Evolutionary conservation across 2,797 vertebrate genomes (phyloP), one percentile per base, ranked within the genome.

Genomic region (Chaunax sp.): DNA sequence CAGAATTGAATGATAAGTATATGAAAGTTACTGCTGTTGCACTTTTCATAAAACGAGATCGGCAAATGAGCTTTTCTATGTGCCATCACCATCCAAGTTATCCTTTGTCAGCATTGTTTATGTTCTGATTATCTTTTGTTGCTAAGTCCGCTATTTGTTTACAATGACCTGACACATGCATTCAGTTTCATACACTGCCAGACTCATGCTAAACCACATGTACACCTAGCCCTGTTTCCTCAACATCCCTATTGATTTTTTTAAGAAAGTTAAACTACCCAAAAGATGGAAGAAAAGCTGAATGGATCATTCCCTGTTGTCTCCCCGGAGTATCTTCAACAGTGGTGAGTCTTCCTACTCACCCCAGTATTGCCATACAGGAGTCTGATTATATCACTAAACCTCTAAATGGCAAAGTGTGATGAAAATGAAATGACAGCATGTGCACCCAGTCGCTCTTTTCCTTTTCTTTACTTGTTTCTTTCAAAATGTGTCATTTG

Each of bases 261-360:
- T 82, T 80, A 78, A 87, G 78, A 69, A 92, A 92, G 88, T 90
- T 78, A 88, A 90, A 91, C 80, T 84, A 78, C 55, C 90, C 87
- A 72, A 84, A 92, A 90, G 90, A 95, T 95, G 94, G 93, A 95
- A 66, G 92, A 94, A 85, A 93, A 89, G 89, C 87, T 92, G 91
- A 93, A 92, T 73, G 92, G 93, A 92, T 91, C 93, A 78, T 86
- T 94, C 90, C 93, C 93, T 79, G 89, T 93, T 85, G 90, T 93
- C 59, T 94, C 93, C 73, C 91, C 93, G 81, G 94, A 95, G 86
- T 95, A 95, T 85, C 93, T 95, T 73, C 94, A 94, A 19, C 92
- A 95, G 88, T 95, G 94, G 94, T 95, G 93, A 95, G 94, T 95
- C 47, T 66, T 56, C 71, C 54, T 77, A 79, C 85, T 82, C 90